Percentiles rank a stretch among this genome's conserved stretches.
Conservation (phyloP, 1,140 invertebrate species). For the Cecropterus lyciades region DNA sequence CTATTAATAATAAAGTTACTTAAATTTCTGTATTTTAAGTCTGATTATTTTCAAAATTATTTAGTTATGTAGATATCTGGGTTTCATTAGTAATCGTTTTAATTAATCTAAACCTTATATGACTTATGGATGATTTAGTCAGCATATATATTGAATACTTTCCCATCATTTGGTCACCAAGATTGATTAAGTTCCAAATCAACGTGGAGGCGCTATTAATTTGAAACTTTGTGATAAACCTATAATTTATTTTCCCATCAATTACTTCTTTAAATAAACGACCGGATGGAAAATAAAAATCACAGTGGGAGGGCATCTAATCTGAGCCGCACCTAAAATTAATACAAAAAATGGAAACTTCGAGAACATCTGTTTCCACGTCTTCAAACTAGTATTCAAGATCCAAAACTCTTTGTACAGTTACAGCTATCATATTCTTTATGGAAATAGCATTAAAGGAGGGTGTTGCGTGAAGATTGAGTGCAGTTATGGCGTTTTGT, state of each 20-base stretch:
- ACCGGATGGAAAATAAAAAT: constrained; percentile 24
- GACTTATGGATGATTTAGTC: too few species aligned
- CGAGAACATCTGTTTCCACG: constrained; percentile 43
- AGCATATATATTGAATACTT: too few species aligned
- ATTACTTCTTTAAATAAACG: neutral
- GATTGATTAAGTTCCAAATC: neutral
- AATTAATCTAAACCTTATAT: too few species aligned
- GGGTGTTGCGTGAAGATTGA: neutral
- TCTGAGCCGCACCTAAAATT: constrained; percentile 40
- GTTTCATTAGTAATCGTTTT: too few species aligned
- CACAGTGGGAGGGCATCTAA: constrained; percentile 34
- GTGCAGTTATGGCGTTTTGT: constrained; percentile 35
- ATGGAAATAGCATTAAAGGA: neutral
- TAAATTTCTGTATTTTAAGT: too few species aligned
- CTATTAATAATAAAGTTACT: too few species aligned
- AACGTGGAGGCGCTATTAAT: neutral
- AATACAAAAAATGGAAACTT: constrained; percentile 41
- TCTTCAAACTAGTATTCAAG: neutral
- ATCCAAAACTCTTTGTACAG: neutral
- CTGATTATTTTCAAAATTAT: too few species aligned
- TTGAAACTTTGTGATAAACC: neutral
- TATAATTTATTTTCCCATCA: neutral
- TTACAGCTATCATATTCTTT: neutral
- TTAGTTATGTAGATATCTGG: too few species aligned
- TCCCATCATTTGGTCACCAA: too few species aligned